These are phyloP conservation scores for Periphyllus acericola DNA, from an alignment of 2,888 invertebrate species.

Conservation along the genomic window DNA sequence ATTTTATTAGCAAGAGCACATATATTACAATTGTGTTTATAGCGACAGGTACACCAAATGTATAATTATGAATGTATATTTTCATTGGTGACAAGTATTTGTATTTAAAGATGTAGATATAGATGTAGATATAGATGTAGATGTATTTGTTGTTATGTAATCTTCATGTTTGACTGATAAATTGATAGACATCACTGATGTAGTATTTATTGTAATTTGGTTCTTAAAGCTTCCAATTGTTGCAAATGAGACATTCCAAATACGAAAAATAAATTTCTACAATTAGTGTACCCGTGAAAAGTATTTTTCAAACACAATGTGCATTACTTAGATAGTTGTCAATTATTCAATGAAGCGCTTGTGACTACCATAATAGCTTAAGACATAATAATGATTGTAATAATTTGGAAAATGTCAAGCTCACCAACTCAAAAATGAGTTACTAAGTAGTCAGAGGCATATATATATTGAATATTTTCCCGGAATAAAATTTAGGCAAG, in stretches of 20 bases:
- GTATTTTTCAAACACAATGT: slow-evolving; percentile 43
- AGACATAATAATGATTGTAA: slow-evolving; percentile 37
- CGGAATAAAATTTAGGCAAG: slow-evolving; percentile 42
- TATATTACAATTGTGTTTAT: slow-evolving; percentile 32
- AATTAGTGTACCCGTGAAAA: slow-evolving; percentile 50
- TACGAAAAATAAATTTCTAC: slow-evolving; percentile 38
- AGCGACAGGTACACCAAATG: slow-evolving; percentile 54
- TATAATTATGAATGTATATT: slow-evolving; percentile 24
- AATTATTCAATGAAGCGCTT: slow-evolving; percentile 33
- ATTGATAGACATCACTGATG: background rate
- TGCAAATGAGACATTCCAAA: background rate
- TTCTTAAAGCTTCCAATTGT: background rate
- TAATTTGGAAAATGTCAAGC: slow-evolving; percentile 39
- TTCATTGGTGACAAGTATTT: background rate
- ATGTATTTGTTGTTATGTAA: background rate
- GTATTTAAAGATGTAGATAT: slow-evolving; percentile 52
- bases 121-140: slow-evolving; percentile 35
- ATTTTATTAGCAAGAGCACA: slow-evolving; percentile 32
- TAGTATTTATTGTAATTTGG: background rate
- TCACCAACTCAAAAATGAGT: slow-evolving; percentile 32
- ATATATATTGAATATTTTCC: slow-evolving; percentile 35
- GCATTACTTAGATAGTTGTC: slow-evolving; percentile 40
- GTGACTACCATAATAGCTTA: slow-evolving; percentile 15
- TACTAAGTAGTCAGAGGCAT: slow-evolving; percentile 34
- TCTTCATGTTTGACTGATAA: background rate